phyloP scores from a whole-genome alignment of 2,797 vertebrate species.

The Chrosomus eos region DNA sequence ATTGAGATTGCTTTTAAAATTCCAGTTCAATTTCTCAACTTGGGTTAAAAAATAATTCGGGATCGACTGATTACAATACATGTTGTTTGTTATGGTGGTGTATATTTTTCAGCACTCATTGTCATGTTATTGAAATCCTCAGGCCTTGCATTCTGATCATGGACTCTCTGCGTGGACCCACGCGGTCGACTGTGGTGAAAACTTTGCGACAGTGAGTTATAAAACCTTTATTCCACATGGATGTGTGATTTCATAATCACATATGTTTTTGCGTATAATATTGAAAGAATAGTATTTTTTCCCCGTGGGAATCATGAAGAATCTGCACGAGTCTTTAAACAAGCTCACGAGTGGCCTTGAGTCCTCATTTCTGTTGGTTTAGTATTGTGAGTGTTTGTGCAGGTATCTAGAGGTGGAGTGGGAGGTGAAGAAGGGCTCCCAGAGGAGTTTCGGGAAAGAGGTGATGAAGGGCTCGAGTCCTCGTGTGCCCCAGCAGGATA shows the following conservation, averaged over 20 bases:
- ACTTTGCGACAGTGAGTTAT: slow-evolving; percentile 93
- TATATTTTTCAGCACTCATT: not conserved
- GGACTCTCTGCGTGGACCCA: slow-evolving; percentile 94
- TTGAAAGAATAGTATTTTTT: no score
- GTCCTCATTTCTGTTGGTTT: not conserved
- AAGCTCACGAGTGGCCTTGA: no score
- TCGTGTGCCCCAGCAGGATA: slow-evolving; percentile 97
- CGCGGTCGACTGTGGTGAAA: slow-evolving; percentile 92
- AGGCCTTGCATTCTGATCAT: slow-evolving; percentile 98
- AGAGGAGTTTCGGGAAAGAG: slow-evolving; percentile 93
- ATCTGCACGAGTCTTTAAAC: not conserved
- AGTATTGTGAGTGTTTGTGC: slow-evolving; percentile 1
- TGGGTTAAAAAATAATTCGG: not conserved
- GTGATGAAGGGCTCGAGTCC: slow-evolving; percentile 96
- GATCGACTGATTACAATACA: not conserved
- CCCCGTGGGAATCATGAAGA: not conserved
- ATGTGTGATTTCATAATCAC: not conserved
- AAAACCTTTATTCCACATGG: not conserved
- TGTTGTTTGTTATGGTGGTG: not conserved
- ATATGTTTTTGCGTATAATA: not conserved
- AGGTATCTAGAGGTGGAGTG: slow-evolving; percentile 98
- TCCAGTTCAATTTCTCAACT: not conserved
- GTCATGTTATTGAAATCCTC: slow-evolving; percentile 29
- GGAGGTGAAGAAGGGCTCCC: slow-evolving; percentile 90
- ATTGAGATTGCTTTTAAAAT: not conserved